Evolutionary conservation across 2,888 invertebrate species (phyloP), one percentile per base, ranked within the genome.

Genomic region (Lithophane leautieri): DNA sequence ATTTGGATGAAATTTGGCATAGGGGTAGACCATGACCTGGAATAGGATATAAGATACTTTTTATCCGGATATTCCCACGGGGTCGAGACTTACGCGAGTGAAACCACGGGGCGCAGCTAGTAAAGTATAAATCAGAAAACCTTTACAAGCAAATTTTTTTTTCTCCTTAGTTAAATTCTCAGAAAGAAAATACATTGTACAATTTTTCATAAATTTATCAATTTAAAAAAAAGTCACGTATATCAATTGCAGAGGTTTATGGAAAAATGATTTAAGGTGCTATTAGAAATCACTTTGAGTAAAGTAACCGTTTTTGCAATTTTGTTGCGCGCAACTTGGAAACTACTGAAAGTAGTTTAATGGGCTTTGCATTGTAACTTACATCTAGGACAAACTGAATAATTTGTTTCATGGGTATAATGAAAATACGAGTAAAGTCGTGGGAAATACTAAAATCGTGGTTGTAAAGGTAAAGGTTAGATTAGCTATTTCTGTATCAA

Each of bases 291-390:
- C 81, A 70, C 68, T 78, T 81, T 63, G 42, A 62, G 52, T 52
- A 67, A 78, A 81, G 70, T 16, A 68, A 76, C 61, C 70, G 74
- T 81, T 83, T 78, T 78, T 73, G 73, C 69, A 73, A 79, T 83
- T 87, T 86, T 87, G 82, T 85, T 85, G 83, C 77, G 78, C 67
- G 68, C 70, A 78, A 77, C 83, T 85, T 82, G 68, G 70, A 78
- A 82, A 76, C 79, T 81, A 85, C 79, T 85, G 77, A 81, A 73
- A 75, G 77, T n/a, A 70, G 56, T 82, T 79, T 86, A 79, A 86
- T 86, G 62, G 76, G 44, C 69, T 70, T 83, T 75, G 74, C 73
- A 73, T 78, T 84, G 83, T 85, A 81, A 50, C 58, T 81, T 79
- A 76, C 67, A 12, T n/a, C 54, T 74, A 50, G 54, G 60, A 67